A percentile compares a stretch with the other conserved stretches of the same genome.
phyloP scores from a whole-genome alignment of 2,113 vertebrate genomes.

The Gambusia holbrooki region DNA sequence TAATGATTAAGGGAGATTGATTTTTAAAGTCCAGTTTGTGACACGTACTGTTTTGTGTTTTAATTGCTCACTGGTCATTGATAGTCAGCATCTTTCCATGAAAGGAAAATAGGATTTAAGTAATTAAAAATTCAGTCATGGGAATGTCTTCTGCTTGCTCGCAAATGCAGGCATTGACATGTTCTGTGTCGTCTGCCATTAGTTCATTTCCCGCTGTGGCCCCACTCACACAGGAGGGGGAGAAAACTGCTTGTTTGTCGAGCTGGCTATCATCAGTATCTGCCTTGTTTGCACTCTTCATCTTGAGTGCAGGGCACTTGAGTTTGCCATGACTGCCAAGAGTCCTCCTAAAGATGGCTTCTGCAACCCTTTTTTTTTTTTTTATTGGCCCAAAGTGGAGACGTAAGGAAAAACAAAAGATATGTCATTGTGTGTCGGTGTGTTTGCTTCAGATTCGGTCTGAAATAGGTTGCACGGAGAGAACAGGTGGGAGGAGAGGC shows the following conservation, averaged over 20 bases:
- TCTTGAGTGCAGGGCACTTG: conserved; percentile 39
- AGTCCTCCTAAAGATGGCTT: conserved; percentile 46
- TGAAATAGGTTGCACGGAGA: background rate
- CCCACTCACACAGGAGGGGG: conserved; percentile 55
- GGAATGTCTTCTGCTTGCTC: background rate
- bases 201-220: conserved; percentile 48
- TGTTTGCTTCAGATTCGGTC: conserved; percentile 2
- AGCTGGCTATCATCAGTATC: conserved; percentile 53
- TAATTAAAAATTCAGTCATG: conserved; percentile 18
- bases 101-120: conserved; percentile 33
- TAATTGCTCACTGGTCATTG: conserved; percentile 68
- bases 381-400: conserved; percentile 27
- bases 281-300: conserved; percentile 53
- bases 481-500: background rate
- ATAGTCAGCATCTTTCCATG: conserved; percentile 54
- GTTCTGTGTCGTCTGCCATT: conserved; percentile 44
- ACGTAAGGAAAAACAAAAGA: conserved; percentile 35
- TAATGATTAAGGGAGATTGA: conserved; percentile 68
- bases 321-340: conserved; percentile 28
- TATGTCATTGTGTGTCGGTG: conserved; percentile 29
- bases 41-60: conserved; percentile 48
- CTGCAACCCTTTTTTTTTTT: conserved; percentile 5
- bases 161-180: conserved; percentile 49
- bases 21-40: conserved; percentile 32
- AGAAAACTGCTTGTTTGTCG: conserved; percentile 53